Evolutionary conservation across 2,113 vertebrate species (phyloP).

Genomic region (Butorides virescens): DNA sequence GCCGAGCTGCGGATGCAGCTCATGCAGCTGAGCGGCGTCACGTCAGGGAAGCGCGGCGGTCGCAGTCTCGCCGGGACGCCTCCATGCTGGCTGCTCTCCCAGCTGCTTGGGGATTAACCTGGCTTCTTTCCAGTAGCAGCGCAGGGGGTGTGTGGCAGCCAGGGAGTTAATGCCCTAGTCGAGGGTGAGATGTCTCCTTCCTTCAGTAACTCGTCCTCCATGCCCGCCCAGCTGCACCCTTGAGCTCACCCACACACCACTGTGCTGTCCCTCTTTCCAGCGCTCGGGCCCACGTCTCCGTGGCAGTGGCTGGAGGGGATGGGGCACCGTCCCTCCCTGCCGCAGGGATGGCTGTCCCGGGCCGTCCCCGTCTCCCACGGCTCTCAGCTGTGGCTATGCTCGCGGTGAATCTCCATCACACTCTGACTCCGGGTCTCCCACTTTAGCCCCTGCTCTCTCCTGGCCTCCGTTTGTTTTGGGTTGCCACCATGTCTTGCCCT

Average conservation of each 20-base stretch:
- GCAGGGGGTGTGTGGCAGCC: neutral
- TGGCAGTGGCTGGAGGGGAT: neutral
- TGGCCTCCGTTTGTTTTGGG: neutral
- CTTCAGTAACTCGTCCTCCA: neutral
- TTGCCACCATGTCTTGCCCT: neutral
- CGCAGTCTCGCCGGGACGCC: rapidly evolving
- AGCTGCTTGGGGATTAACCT: neutral
- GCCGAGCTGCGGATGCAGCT: rapidly evolving
- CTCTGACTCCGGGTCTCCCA: neutral
- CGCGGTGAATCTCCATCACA: rapidly evolving
- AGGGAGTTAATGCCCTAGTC: neutral
- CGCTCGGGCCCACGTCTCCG: neutral
- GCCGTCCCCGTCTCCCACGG: neutral
- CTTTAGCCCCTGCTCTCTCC: neutral
- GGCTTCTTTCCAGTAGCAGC: neutral
- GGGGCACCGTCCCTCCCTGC: neutral
- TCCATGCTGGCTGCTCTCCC: neutral
- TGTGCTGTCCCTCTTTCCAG: neutral
- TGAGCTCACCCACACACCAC: neutral
- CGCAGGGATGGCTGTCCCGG: neutral
- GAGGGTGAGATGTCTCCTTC: neutral
- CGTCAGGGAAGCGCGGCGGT: rapidly evolving
- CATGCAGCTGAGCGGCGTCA: neutral
- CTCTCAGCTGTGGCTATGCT: neutral
- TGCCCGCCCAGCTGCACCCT: neutral